Conservation (phyloP, 2,888 invertebrate species). For the Drosophila cracens region DNA sequence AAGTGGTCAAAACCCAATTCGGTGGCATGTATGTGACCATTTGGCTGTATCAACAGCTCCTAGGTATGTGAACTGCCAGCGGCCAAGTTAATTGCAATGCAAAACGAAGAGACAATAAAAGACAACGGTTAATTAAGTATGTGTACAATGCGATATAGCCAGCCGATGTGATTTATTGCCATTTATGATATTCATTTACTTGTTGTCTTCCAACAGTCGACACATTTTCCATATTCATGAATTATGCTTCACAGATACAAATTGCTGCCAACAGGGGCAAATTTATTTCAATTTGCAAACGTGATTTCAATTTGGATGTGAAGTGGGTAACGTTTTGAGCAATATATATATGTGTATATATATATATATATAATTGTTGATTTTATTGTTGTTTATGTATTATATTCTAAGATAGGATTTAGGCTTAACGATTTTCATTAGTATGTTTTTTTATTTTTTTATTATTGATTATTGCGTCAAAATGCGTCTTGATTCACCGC, state of each 20-base stretch:
- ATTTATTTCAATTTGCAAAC: neutral
- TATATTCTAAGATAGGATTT: too few species aligned
- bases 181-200: neutral
- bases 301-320: neutral
- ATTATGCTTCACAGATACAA: neutral
- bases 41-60: slow-evolving; percentile 36
- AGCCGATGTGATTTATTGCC: slow-evolving; percentile 47
- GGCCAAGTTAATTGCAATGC: slow-evolving; percentile 38
- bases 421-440: too few species aligned
- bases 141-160: slow-evolving; percentile 15
- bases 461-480: too few species aligned
- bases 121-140: slow-evolving; percentile 51
- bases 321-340: neutral
- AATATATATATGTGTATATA: neutral
- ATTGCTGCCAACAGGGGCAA: neutral
- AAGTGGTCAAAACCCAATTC: neutral
- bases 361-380: neutral
- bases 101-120: slow-evolving; percentile 50
- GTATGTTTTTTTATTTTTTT: too few species aligned
- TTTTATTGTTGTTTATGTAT: too few species aligned
- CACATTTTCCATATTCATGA: neutral
- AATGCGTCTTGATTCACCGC: too few species aligned
- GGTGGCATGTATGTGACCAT: slow-evolving; percentile 13
- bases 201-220: neutral
- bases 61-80: neutral